Evolutionary conservation across 2,888 invertebrate genomes (phyloP), one percentile per base, ranked within the genome.

Genomic region (Aradus depressus): DNA sequence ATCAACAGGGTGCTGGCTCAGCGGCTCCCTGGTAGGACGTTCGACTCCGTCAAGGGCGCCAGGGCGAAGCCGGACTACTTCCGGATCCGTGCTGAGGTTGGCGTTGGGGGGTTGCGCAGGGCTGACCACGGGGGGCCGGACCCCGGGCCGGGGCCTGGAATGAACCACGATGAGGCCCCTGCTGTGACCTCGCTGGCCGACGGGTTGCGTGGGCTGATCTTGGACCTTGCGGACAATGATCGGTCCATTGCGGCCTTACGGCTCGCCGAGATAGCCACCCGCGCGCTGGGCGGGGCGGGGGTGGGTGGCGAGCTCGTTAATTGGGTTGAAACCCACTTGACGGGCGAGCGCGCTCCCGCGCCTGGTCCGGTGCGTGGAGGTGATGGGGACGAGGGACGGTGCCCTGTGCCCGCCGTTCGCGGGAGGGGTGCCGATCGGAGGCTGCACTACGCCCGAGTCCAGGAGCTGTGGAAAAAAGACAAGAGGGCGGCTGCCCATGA

Each of bases 21-120:
- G 8, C 12, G 6, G 21, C 6, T 38, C 3, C 18, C 16, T 4
- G 31, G 28, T 3, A 6, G 43, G 12, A 18, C 43, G 14, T 22
- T 6, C 6, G 43, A 43, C n/a, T 14, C 43, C 6, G 18, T 43
- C 16, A 43, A 43, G 43, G 26, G 43, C 6, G 43, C 43, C 3
- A 26, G 43, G 43, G 26, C 43, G 8, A 8, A 4, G 6, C 10
- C 8, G 3, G 23, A 3, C 3, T 42, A 42, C 14, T n/a, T n/a
- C 16, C 14, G 14, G 10, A 12, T 42, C 18, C 16, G 28, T 14
- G 5, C 16, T 10, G 32, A 32, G 18, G 12, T 32, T 6, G 18
- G 10, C 21, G n/a, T n/a, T n/a, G n/a, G n/a, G n/a, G n/a, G n/a
- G n/a, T n/a, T n/a, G n/a, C n/a, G n/a, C n/a, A n/a, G n/a, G n/a